Evolutionary conservation across 2,113 vertebrate species (phyloP).

Genomic region (Epinephelus lanceolatus): DNA sequence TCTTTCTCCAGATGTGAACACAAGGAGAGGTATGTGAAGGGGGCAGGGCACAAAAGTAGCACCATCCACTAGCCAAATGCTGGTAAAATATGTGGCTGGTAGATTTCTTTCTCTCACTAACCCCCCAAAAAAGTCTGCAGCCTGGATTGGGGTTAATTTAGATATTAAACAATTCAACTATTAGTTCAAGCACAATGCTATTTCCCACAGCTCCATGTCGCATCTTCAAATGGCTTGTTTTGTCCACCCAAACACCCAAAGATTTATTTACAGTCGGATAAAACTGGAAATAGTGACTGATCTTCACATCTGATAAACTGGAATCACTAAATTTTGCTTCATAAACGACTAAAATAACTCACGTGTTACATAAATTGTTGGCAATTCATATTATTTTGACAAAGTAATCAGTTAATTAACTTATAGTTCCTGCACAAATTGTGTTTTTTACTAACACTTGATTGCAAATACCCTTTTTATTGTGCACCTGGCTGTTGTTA

Average conservation of each 20-base stretch:
- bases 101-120: no score
- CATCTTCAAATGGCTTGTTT: neutral
- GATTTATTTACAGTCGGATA: neutral
- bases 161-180: neutral
- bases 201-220: neutral
- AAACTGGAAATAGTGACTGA: neutral
- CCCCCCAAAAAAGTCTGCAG: no score
- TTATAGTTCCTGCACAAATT: neutral
- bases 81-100: no score
- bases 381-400: neutral
- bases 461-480: neutral
- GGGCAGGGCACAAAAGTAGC: no score
- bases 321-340: neutral
- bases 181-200: neutral
- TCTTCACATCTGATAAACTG: neutral
- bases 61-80: no score
- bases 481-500: slow-evolving; percentile 13
- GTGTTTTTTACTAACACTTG: neutral
- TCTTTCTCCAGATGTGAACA: slow-evolving; percentile 37
- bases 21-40: neutral
- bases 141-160: neutral
- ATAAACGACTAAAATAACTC: neutral
- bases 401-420: neutral
- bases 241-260: neutral
- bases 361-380: neutral